phyloP scores from a whole-genome alignment of 2,888 invertebrate genomes.

The Lysandra bellargus region DNA sequence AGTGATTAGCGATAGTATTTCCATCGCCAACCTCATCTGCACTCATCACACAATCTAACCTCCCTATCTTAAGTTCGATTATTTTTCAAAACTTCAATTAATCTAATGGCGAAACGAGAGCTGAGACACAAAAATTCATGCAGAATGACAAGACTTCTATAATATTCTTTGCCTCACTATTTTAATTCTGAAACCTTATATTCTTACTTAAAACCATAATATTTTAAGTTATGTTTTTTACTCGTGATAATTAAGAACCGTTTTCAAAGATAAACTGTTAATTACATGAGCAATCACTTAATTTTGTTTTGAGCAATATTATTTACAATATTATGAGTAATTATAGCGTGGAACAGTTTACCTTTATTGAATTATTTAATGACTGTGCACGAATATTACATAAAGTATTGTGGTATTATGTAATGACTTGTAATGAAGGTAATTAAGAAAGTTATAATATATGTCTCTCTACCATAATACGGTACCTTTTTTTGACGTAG shows the following conservation, averaged over 20 bases:
- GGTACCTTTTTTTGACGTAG: too few relatives aligned
- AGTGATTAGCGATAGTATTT: too few relatives aligned
- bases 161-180: neutral
- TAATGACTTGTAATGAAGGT: neutral
- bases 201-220: neutral
- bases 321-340: neutral
- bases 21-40: too few relatives aligned
- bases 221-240: neutral
- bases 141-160: too few relatives aligned
- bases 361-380: slow-evolving; percentile 18
- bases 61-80: too few relatives aligned
- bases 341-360: slow-evolving; percentile 1
- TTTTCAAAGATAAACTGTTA: neutral
- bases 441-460: neutral
- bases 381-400: neutral
- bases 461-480: neutral
- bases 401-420: neutral
- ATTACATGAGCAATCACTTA: neutral
- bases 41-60: too few relatives aligned
- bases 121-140: too few relatives aligned
- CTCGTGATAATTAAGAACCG: neutral
- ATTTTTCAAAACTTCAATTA: too few relatives aligned
- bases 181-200: neutral
- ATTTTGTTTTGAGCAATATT: neutral
- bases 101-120: too few relatives aligned